Evolutionary conservation across 1,140 invertebrate genomes (phyloP).

Genomic region (Platyscapa corneri): DNA sequence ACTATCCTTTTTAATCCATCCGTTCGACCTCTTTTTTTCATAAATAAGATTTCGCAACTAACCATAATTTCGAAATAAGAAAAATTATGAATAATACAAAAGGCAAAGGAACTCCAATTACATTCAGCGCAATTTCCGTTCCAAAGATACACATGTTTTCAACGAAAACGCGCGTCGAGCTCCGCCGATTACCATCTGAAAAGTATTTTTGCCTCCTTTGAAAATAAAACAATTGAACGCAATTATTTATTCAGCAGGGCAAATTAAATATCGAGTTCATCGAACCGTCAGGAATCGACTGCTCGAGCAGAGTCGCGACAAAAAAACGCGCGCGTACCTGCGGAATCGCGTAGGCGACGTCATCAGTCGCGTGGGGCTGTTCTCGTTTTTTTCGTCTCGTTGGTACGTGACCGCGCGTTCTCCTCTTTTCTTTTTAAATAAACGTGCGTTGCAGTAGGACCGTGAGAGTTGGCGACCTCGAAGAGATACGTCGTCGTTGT

Average conservation of each 20-base stretch:
- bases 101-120: not conserved
- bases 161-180: not conserved
- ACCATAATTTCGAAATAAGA: not conserved
- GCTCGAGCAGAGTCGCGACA: not conserved
- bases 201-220: not conserved
- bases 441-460: slow-evolving; percentile 48
- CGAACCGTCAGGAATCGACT: not conserved
- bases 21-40: no score
- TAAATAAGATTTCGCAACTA: not conserved
- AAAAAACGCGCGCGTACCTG: not conserved
- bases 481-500: slow-evolving; percentile 34
- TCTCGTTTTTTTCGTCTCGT: slow-evolving; percentile 16
- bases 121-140: not conserved
- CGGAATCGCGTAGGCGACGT: not conserved
- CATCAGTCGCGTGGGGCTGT: not conserved
- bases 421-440: not conserved
- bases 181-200: not conserved
- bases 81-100: not conserved
- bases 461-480: slow-evolving; percentile 65
- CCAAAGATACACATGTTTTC: not conserved
- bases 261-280: not conserved
- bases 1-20: not conserved
- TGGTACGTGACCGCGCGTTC: no score
- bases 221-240: not conserved
- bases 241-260: not conserved